These are phyloP conservation scores for Cisticola juncidis DNA, from an alignment of 2,113 vertebrate genomes.

Conservation along the genomic window DNA sequence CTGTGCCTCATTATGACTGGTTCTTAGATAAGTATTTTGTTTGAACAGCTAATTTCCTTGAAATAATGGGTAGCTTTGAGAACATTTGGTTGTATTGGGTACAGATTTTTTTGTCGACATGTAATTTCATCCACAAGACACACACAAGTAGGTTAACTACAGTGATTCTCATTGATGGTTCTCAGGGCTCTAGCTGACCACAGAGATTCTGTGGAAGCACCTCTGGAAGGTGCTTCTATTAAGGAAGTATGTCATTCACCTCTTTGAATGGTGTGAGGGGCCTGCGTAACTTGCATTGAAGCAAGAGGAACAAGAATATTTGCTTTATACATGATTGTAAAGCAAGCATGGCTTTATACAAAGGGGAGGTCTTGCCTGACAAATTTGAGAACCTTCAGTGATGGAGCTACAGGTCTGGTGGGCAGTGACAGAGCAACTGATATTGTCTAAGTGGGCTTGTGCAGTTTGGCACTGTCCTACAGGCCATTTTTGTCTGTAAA, in stretches of 20 bases:
- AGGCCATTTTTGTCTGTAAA: neutral
- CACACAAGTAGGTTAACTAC: neutral
- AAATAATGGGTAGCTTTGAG: neutral
- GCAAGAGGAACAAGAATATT: neutral
- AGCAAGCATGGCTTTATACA: neutral
- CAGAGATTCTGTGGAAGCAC: neutral
- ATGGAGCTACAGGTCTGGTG: neutral
- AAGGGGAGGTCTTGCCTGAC: neutral
- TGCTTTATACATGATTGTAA: neutral
- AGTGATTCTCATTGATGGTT: neutral
- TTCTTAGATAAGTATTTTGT: neutral
- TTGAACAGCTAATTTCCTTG: neutral
- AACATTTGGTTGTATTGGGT: neutral
- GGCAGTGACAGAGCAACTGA: neutral
- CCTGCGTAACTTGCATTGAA: neutral
- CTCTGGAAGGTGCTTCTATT: neutral
- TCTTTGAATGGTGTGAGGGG: neutral
- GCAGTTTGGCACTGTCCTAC: neutral
- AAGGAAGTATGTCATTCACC: neutral
- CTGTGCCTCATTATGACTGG: neutral
- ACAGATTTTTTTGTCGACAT: rapidly evolving
- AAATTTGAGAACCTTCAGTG: neutral
- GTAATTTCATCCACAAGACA: neutral
- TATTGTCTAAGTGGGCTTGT: rapidly evolving
- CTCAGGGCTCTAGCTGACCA: neutral